Base-by-base conservation (phyloP, 1,140 invertebrate species). In the Drosophila repleta region DNA sequence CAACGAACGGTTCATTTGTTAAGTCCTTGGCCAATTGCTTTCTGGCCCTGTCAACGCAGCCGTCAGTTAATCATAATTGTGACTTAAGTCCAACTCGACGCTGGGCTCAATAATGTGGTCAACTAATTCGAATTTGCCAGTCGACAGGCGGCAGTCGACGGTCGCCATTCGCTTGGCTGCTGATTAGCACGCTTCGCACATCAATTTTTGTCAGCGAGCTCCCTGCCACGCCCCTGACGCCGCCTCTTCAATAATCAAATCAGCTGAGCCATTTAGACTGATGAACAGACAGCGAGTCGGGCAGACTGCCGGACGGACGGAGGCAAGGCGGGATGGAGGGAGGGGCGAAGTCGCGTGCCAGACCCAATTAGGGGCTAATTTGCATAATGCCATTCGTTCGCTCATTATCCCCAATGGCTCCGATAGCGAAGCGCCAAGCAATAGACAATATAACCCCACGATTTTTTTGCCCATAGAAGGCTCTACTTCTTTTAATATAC, bases 301-400 rank as follows among this genome's bases (percentile, higher is more conserved):
- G 3, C 6, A 8, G 1, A 29, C 7, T 7, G 13, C 1, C 43
- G 8, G 18, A 24, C 20, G 20, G 21, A n/a, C 13, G 17, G 41
- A 45, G 7, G 11, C 1, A 24, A 3, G 45, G 8, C 0, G 45
- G 20, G 4, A 20, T 2, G 35, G 3, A 37, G 53, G 45, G 8
- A 1, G 45, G 20, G 4, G n/a, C 4, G 35, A 7, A 37, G 53
- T 66, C 68, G 68, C 62, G 68, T 71, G 69, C 49, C 69, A 55
- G 21, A 53, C 21, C 43, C 82, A 85, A 87, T 87, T 85, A 81
- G 78, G 65, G 55, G 46, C 79, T 85, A 87, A 85, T 85, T 85
- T 85, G 70, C 81, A 85, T 85, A 69, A 84, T 68, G 74, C 74
- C 76, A 66, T 63, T 73, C 72, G 63, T 71, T 68, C 26, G 55